phyloP scores from a whole-genome alignment of 2,113 vertebrate species.

The Oriolus oriolus region DNA sequence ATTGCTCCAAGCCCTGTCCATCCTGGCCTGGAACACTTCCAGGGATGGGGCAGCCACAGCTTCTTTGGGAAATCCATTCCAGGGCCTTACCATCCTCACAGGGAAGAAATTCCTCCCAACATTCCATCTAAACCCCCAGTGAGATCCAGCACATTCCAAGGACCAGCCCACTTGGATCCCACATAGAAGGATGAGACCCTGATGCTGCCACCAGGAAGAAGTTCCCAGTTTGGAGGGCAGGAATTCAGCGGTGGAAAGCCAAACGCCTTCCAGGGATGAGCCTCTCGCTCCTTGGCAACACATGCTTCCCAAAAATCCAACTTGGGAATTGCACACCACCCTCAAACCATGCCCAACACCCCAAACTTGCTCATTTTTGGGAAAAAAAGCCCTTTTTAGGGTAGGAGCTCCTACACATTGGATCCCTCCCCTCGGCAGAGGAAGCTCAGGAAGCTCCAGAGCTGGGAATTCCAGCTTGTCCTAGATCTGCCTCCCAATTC shows the following conservation, averaged over 20 bases:
- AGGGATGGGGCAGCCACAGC: neutral
- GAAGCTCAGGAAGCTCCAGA: neutral
- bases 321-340: neutral
- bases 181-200: neutral
- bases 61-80: neutral
- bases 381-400: neutral
- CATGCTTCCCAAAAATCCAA: neutral
- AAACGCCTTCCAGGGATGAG: neutral
- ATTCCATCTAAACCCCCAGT: neutral
- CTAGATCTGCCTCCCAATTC: neutral
- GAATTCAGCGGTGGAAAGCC: neutral
- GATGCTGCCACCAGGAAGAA: neutral
- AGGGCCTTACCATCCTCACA: neutral
- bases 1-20: neutral
- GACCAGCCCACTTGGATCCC: neutral
- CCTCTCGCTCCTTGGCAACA: neutral
- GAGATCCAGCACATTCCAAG: neutral
- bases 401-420: neutral
- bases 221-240: neutral
- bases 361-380: neutral
- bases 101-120: neutral
- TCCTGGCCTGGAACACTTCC: neutral
- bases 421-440: neutral
- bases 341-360: neutral
- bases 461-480: neutral